A percentile compares a stretch with the other conserved stretches of the same genome.
phyloP scores from a whole-genome alignment of 2,113 vertebrate species.

The Lycocorax pyrrhopterus region DNA sequence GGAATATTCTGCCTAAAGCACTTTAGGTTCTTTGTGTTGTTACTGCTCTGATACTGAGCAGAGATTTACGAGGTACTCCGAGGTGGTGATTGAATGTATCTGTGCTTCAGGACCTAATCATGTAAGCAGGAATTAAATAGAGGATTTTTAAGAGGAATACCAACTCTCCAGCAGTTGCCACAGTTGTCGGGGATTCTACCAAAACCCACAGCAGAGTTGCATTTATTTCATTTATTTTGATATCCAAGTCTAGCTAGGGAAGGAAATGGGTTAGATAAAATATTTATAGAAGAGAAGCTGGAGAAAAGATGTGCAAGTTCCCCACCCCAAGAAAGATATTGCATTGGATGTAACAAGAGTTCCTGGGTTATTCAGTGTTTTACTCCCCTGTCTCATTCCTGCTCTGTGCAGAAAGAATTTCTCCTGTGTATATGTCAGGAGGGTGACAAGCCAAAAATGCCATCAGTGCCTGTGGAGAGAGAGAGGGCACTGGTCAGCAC shows the following conservation, averaged over 20 bases:
- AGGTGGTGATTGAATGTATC: neutral
- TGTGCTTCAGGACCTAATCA: constrained; percentile 2
- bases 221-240: neutral
- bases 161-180: neutral
- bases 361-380: neutral
- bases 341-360: neutral
- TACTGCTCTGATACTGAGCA: neutral
- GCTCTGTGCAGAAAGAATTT: neutral
- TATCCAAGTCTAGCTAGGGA: neutral
- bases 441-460: neutral
- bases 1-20: neutral
- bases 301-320: neutral
- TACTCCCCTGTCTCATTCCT: neutral
- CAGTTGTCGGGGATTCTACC: neutral
- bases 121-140: neutral
- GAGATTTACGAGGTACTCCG: neutral
- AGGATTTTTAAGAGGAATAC: neutral
- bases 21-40: neutral
- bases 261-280: neutral
- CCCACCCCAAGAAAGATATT: neutral
- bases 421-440: neutral
- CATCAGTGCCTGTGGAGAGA: neutral
- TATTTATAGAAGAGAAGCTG: neutral
- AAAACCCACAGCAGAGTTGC: neutral
- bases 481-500: neutral